Percentiles rank a stretch among this genome's conserved stretches.
Conservation (phyloP, 2,888 invertebrate species). For the Nineta flava region DNA sequence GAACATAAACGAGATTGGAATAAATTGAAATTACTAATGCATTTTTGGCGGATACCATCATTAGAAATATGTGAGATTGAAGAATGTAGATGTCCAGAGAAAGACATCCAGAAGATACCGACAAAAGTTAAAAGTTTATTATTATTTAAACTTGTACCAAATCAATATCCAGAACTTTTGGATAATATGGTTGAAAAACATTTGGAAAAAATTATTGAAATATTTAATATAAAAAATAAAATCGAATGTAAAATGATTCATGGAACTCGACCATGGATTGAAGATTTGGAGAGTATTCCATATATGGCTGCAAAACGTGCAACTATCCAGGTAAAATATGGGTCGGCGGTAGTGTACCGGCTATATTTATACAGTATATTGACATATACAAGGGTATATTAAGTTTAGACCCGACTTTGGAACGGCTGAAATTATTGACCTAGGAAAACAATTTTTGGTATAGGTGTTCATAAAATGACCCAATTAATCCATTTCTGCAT, state of each 20-base stretch:
- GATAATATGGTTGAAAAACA: conserved; percentile 15
- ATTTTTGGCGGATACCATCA: conserved; percentile 28
- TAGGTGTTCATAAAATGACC: too few relatives aligned
- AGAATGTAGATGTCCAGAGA: conserved; percentile 23
- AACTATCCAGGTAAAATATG: conserved; percentile 24
- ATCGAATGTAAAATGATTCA: conserved; percentile 20
- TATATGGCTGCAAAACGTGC: conserved; percentile 28
- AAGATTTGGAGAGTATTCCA: conserved; percentile 23
- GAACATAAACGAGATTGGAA: conserved; percentile 23
- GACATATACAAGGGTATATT: too few relatives aligned
- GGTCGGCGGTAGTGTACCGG: too few relatives aligned
- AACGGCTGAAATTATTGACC: too few relatives aligned
- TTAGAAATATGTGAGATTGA: conserved; percentile 21
- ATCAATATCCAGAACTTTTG: conserved; percentile 21
- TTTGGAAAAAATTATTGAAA: conserved; percentile 18
- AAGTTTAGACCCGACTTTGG: too few relatives aligned
- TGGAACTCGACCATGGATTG: conserved; percentile 26
- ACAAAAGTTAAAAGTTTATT: conserved; percentile 21
- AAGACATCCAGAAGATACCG: conserved; percentile 14
- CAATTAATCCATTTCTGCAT: too few relatives aligned
- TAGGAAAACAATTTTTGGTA: too few relatives aligned
- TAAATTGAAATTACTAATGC: conserved; percentile 27
- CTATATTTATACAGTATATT: too few relatives aligned
- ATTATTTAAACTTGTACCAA: conserved; percentile 25
- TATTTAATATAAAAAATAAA: conserved; percentile 21